These are phyloP conservation scores for Drosophila robusta DNA, from an alignment of 2,888 invertebrate species.

Conservation along the genomic window DNA sequence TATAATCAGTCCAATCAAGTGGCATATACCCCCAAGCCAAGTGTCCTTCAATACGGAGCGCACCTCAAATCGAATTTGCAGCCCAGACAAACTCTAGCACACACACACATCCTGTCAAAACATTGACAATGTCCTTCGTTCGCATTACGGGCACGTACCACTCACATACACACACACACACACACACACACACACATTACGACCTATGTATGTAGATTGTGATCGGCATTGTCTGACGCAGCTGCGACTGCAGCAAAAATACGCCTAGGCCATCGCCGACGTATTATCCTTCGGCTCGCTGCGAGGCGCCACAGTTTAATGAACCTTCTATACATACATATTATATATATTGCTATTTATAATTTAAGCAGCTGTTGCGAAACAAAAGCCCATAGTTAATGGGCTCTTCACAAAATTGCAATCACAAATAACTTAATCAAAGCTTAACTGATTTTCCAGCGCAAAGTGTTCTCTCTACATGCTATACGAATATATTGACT, in stretches of 20 bases:
- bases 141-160: slow-evolving; percentile 57
- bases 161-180: slow-evolving; percentile 13
- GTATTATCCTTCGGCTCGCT: slow-evolving; percentile 34
- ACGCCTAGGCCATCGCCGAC: slow-evolving; percentile 26
- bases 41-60: slow-evolving; percentile 27
- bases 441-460: not conserved
- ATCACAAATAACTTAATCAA: not conserved
- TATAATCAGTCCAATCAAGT: slow-evolving; percentile 50
- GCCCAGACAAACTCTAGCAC: slow-evolving; percentile 22
- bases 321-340: slow-evolving; percentile 35
- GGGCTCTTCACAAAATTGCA: no score
- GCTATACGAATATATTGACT: no score
- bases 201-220: slow-evolving; percentile 55
- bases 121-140: slow-evolving; percentile 61
- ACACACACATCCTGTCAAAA: slow-evolving; percentile 14
- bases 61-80: slow-evolving; percentile 57
- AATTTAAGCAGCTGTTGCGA: slow-evolving; percentile 21
- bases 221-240: slow-evolving; percentile 64
- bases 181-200: slow-evolving; percentile 18
- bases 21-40: slow-evolving; percentile 7
- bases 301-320: slow-evolving; percentile 46
- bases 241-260: slow-evolving; percentile 36
- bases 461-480: no score
- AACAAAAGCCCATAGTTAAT: slow-evolving; percentile 6
- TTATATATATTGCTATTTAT: slow-evolving; percentile 10